phyloP scores from a whole-genome alignment of 2,113 vertebrate genomes.

The Tragelaphus buxtoni region DNA sequence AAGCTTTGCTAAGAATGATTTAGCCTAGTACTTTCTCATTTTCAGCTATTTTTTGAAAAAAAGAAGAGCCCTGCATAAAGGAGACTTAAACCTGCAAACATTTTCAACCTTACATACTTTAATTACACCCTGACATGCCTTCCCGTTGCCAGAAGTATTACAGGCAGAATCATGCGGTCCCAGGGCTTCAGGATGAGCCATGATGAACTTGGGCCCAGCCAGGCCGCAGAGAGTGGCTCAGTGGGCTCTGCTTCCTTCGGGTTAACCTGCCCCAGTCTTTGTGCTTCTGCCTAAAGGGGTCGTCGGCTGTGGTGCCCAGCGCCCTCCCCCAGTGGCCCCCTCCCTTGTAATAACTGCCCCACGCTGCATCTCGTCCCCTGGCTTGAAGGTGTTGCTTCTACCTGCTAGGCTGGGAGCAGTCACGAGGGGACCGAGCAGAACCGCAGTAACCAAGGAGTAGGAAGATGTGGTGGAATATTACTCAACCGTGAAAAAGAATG shows the following conservation, averaged over 20 bases:
- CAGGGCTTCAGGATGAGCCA: accelerated
- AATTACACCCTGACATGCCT: background rate
- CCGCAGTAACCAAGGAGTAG: accelerated
- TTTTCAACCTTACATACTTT: background rate
- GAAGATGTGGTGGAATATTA: background rate
- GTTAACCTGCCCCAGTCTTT: accelerated
- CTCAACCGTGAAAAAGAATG: background rate
- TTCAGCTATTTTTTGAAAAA: background rate
- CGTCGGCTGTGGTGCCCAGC: accelerated
- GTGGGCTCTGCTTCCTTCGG: accelerated
- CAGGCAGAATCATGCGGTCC: accelerated
- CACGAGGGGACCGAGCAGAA: accelerated
- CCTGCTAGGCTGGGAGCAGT: accelerated
- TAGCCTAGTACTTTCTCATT: background rate
- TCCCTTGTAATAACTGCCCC: accelerated
- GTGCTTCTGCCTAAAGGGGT: accelerated
- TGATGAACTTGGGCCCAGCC: accelerated
- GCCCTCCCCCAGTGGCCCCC: accelerated
- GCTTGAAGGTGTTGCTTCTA: background rate
- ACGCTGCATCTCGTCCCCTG: accelerated
- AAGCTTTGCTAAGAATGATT: background rate
- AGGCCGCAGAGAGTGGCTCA: accelerated
- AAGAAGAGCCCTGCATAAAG: no score
- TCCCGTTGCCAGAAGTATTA: no score
- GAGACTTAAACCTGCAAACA: background rate